These are phyloP conservation scores for Grantiella picta DNA, from an alignment of 2,113 vertebrate genomes.

Conservation along the genomic window DNA sequence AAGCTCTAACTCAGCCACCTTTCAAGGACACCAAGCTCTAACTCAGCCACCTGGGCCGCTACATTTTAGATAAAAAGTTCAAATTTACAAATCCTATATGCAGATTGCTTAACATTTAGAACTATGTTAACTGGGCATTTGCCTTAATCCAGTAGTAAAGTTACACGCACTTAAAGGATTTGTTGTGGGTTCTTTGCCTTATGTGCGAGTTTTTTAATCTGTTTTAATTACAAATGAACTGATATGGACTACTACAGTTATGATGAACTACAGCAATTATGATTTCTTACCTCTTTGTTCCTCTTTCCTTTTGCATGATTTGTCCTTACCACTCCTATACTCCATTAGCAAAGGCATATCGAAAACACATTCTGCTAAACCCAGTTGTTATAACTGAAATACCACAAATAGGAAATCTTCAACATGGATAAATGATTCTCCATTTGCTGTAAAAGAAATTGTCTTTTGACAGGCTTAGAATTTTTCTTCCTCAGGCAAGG, in stretches of 20 bases:
- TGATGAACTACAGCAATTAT: neutral
- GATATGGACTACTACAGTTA: neutral
- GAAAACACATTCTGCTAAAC: neutral
- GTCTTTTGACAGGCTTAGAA: neutral
- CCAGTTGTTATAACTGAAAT: neutral
- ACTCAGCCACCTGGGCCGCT: no score
- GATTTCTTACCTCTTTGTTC: neutral
- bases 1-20: no score
- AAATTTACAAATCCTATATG: neutral
- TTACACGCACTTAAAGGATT: neutral
- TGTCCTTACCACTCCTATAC: neutral
- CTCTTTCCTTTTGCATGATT: neutral
- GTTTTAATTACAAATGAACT: neutral
- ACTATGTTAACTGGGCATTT: neutral
- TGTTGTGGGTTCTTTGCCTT: neutral
- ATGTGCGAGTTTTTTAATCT: neutral
- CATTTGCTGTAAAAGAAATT: neutral
- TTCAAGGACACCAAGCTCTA: no score
- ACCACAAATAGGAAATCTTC: neutral
- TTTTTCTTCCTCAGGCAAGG: neutral
- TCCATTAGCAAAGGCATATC: neutral
- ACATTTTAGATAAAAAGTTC: neutral
- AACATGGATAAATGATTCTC: neutral
- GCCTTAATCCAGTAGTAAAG: neutral
- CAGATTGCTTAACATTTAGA: neutral